Evolutionary conservation across 2,888 invertebrate genomes (phyloP), one percentile per base, ranked within the genome.

Genomic region (Ephialtes manifestator): DNA sequence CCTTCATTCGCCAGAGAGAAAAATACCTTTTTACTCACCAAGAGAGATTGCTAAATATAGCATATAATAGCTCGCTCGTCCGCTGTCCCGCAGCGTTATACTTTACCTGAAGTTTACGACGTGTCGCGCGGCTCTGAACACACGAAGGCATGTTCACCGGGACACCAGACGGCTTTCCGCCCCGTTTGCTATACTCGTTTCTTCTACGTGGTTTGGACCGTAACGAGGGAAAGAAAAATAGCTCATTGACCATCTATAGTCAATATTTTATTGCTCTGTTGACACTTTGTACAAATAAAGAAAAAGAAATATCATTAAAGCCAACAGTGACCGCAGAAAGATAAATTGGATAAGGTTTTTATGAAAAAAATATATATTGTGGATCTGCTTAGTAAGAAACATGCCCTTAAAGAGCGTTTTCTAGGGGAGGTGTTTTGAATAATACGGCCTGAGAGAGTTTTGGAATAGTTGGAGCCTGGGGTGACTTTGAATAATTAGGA

Each of bases 61-160:
- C 70, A 58, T 70, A 65, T 20, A 55, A 55, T 24, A 18, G 76
- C 72, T 83, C 70, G 76, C 81, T 68, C 55, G 60, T 81, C 71
- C 67, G 77, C 76, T 81, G 55, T 77, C 76, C 55, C 72, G 24
- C 46, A 35, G 35, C 78, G 71, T 48, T 75, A 83, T 68, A 80
- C 78, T 85, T 76, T 80, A 81, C 76, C 81, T 74, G 83, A 86
- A 88, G 86, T 89, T 89, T 89, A 89, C 87, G 89, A 88, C 84
- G 81, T 87, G 88, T 89, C 86, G 88, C 84, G 85, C 85, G 71
- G 84, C 35, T 81, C 85, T 87, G 88, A 83, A 86, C 85, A 81
- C 68, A 84, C 79, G 83, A 80, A 75, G 72, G 74, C 63, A 79
- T 51, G 67, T 18, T 28, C 67, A 63, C 63, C 51, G 53, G 67